Evolutionary conservation across 2,797 vertebrate species (phyloP).

Genomic region (Tokudaia muenninki): DNA sequence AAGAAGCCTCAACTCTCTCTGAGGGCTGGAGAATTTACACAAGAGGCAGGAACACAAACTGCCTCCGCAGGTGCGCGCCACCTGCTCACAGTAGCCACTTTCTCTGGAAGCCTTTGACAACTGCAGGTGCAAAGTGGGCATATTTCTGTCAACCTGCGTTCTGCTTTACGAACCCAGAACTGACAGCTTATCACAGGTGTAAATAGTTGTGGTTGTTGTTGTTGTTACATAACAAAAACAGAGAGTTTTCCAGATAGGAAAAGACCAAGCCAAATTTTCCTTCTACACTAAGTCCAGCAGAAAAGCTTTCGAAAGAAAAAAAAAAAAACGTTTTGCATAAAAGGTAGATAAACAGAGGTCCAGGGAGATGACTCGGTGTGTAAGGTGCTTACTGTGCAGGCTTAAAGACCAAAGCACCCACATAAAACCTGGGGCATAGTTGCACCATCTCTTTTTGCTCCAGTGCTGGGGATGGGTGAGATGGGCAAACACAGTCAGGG

Average conservation of each 20-base stretch:
- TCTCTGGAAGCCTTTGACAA: neutral
- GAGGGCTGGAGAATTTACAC: neutral
- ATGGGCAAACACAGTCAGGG: too few relatives aligned
- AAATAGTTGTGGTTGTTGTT: neutral
- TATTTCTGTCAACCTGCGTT: neutral
- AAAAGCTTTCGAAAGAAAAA: neutral
- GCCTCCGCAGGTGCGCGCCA: neutral
- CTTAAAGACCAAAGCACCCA: neutral
- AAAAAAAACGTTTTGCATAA: neutral
- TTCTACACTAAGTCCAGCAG: conserved; percentile 38
- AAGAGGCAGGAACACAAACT: neutral
- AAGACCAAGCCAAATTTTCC: conserved; percentile 17
- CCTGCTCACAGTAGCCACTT: neutral
- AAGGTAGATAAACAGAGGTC: neutral
- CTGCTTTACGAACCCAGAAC: neutral
- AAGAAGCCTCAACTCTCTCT: neutral
- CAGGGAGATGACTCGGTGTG: neutral
- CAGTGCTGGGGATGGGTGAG: neutral
- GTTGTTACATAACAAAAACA: neutral
- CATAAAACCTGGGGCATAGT: neutral
- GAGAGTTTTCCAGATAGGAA: neutral
- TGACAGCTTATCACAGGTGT: neutral
- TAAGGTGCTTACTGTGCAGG: too few relatives aligned
- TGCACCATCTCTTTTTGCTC: neutral
- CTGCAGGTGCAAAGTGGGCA: neutral